Evolutionary conservation across 2,113 vertebrate species (phyloP).

Genomic region (Aptenodytes forsteri): DNA sequence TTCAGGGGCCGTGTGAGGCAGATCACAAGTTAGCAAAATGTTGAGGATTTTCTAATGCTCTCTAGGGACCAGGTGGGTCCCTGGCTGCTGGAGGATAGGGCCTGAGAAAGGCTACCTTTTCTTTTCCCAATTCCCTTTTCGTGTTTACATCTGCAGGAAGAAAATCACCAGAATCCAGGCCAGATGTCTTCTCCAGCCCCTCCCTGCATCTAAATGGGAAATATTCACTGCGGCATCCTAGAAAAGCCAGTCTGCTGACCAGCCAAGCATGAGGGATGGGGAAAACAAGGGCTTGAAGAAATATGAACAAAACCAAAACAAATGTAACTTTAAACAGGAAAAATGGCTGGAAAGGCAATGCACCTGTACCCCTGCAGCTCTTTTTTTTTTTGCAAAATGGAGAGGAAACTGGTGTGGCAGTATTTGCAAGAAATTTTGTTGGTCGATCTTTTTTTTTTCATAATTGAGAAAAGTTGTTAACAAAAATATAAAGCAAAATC

Average conservation of each 20-base stretch:
- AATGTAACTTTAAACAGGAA: background rate
- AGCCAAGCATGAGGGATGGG: background rate
- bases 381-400: background rate
- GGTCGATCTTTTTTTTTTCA: background rate
- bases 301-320: background rate
- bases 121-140: background rate
- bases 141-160: background rate
- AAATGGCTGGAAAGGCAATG: background rate
- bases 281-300: background rate
- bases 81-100: constrained; percentile 9
- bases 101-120: constrained; percentile 23
- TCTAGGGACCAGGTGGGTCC: constrained; percentile 39
- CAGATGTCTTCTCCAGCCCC: constrained; percentile 16
- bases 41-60: background rate
- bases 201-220: background rate
- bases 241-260: background rate
- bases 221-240: background rate
- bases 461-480: background rate
- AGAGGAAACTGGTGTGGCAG: background rate
- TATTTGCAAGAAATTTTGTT: background rate
- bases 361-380: background rate
- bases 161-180: background rate
- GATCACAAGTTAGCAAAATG: background rate
- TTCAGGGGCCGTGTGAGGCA: background rate
- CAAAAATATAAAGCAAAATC: background rate